Evolutionary conservation across 2,888 invertebrate genomes (phyloP), one percentile per base, ranked within the genome.

Genomic region (Nomada lathburiana): DNA sequence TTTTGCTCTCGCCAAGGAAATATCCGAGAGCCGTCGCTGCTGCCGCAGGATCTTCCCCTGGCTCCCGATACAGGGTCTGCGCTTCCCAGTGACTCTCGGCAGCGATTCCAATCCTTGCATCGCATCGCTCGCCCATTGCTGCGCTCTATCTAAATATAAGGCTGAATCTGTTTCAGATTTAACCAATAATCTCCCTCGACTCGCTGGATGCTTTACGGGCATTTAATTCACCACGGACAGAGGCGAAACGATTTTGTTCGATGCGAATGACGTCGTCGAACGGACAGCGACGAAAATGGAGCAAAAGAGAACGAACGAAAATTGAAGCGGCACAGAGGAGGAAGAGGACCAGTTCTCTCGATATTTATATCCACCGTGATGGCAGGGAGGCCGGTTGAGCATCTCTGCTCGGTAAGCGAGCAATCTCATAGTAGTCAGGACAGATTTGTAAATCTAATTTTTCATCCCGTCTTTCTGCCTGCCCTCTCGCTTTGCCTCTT

Each of bases 391-490:
- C n/a, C 18, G 62, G 81, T 80, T 89, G 88, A 89, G 88, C 69
- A 76, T 78, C 88, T 60, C 88, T 86, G 86, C 47, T 62, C 63
- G 80, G 82, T 84, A 87, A 89, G 86, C 86, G 87, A 88, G 89
- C 89, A 89, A 89, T 89, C 89, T 89, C 88, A 89, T 90, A 91
- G 90, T 90, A 91, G 91, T 91, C 91, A 89, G 86, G 90, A 92
- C 90, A 90, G 92, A 92, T 93, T 93, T 93, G 92, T 92, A 92
- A 92, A 92, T 92, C 90, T 91, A 92, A 93, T 93, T 92, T 92
- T 92, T 92, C 91, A 92, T 91, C 89, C 86, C 89, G 88, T 89
- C 89, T 82, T 85, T 86, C 85, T 85, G 84, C 76, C 81, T 71
- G 75, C 83, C 76, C 85, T 87, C 86, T 86, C 86, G 74, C 81